These are phyloP conservation scores for Dynastes maya DNA, from an alignment of 2,888 invertebrate species.

Conservation along the genomic window DNA sequence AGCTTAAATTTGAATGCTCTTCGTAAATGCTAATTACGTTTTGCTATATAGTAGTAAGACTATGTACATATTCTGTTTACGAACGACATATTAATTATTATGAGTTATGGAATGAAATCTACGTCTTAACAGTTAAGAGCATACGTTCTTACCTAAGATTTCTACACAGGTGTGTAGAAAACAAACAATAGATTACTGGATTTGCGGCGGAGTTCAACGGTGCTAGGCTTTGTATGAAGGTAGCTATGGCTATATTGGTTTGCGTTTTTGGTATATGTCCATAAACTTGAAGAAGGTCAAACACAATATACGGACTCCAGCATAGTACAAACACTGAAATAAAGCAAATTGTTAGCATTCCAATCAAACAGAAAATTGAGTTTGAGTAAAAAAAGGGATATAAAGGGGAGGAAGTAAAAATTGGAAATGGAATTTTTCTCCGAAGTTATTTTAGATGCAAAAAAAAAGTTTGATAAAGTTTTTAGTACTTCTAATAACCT, in stretches of 20 bases:
- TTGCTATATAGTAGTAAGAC: background rate
- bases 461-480: too few species aligned
- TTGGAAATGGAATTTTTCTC: too few species aligned
- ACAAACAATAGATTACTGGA: slow-evolving; percentile 95
- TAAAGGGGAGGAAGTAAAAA: too few species aligned
- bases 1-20: background rate
- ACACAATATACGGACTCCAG: slow-evolving; percentile 97
- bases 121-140: background rate
- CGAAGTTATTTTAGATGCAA: too few species aligned
- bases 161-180: slow-evolving; percentile 91
- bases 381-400: background rate
- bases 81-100: slow-evolving; percentile 25
- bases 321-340: slow-evolving; percentile 92
- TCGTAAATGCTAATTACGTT: too few species aligned
- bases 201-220: slow-evolving; percentile 96
- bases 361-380: too few species aligned
- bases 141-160: slow-evolving; percentile 81
- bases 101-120: slow-evolving; percentile 35
- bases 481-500: too few species aligned
- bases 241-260: slow-evolving; percentile 89
- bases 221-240: slow-evolving; percentile 93
- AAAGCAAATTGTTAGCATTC: background rate
- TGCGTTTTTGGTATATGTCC: slow-evolving; percentile 87
- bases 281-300: slow-evolving; percentile 93
- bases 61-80: background rate